Evolutionary conservation across 2,888 invertebrate species (phyloP).

Genomic region (Euplagia quadripunctaria): DNA sequence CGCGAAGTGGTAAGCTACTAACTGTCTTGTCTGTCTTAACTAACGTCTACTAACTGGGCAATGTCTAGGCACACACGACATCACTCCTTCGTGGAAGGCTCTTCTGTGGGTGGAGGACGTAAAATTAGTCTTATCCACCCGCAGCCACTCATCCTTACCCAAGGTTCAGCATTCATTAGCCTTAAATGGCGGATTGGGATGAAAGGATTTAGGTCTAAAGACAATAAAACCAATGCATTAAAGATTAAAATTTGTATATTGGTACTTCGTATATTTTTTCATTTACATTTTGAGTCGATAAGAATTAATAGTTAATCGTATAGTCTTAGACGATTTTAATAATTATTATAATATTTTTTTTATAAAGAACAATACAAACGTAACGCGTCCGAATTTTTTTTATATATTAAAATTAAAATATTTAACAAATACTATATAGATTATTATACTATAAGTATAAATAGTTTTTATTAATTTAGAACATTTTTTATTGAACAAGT

Average conservation of each 20-base stretch:
- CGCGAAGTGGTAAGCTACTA: too few species aligned
- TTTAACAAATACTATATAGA: conserved; percentile 81
- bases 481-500: conserved; percentile 84
- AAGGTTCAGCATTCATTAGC: too few species aligned
- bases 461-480: conserved; percentile 74
- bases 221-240: conserved; percentile 60
- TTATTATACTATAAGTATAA: conserved; percentile 73
- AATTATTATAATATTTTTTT: conserved; percentile 64
- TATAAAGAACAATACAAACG: conserved; percentile 80
- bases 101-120: too few species aligned
- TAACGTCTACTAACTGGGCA: too few species aligned
- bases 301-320: conserved; percentile 81
- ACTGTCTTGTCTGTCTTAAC: too few species aligned
- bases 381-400: conserved; percentile 70
- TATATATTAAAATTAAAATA: conserved; percentile 71
- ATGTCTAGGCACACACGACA: too few species aligned
- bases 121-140: too few species aligned
- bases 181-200: too few species aligned
- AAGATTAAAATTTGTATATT: conserved; percentile 88
- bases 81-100: too few species aligned
- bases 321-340: conserved; percentile 78
- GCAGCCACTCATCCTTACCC: too few species aligned
- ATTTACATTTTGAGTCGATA: conserved; percentile 85
- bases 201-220: background rate
- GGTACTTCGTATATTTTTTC: conserved; percentile 87